These are phyloP conservation scores for Parnassius apollo DNA, from an alignment of 2,888 invertebrate species.

Conservation along the genomic window DNA sequence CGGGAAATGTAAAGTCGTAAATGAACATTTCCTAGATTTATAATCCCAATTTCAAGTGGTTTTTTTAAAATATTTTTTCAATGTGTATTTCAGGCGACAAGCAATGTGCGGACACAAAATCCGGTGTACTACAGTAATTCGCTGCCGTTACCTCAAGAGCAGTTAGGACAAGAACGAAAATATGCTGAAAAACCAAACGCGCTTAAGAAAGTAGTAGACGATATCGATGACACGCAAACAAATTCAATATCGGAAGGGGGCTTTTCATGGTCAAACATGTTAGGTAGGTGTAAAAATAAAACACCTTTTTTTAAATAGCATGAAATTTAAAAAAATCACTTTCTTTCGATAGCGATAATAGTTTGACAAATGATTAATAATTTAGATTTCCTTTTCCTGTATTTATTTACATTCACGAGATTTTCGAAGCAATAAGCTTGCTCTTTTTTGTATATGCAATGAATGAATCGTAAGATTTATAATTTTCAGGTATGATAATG, in stretches of 20 bases:
- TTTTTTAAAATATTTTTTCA: too few relatives aligned
- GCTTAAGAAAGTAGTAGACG: conserved; percentile 93
- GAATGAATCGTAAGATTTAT: conserved; percentile 1
- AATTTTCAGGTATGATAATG: conserved; percentile 85
- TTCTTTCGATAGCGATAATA: too few relatives aligned
- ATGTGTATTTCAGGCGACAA: conserved; percentile 53
- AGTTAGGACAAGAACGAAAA: conserved; percentile 85
- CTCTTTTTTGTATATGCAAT: neutral
- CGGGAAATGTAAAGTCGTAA: too few relatives aligned
- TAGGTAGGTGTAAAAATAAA: conserved; percentile 72
- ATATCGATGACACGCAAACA: conserved; percentile 89
- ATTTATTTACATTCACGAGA: too few relatives aligned
- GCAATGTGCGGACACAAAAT: conserved; percentile 71
- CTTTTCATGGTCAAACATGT: conserved; percentile 94
- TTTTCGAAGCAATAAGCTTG: too few relatives aligned
- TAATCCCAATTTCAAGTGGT: too few relatives aligned
- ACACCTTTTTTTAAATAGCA: neutral
- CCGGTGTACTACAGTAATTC: conserved; percentile 76
- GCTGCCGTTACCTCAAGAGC: conserved; percentile 54
- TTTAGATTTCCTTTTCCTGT: too few relatives aligned
- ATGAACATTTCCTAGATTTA: too few relatives aligned
- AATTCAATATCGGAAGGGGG: conserved; percentile 90
- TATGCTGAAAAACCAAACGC: conserved; percentile 94
- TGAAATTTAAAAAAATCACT: too few relatives aligned
- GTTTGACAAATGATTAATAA: too few relatives aligned